These are phyloP conservation scores for Pteria penguin DNA, from an alignment of 2,888 invertebrate species.

Conservation along the genomic window DNA sequence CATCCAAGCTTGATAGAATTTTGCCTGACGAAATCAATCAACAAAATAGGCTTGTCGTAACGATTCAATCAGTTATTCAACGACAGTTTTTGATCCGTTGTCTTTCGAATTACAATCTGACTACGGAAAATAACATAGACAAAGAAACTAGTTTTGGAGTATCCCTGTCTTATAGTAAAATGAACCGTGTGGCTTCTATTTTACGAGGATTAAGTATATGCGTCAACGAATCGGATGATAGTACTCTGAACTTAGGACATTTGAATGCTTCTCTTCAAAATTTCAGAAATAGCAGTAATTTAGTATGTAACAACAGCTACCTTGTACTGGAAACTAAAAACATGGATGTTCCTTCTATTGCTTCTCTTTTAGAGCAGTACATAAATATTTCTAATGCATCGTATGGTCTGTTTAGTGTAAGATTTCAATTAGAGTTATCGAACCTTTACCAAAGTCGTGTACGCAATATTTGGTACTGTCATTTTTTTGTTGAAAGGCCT, in stretches of 20 bases:
- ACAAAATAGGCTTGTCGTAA: neutral
- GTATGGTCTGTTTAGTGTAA: neutral
- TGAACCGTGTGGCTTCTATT: neutral
- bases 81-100: neutral
- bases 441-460: neutral
- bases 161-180: too few relatives aligned
- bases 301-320: neutral
- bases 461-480: neutral
- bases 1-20: neutral
- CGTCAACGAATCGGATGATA: neutral
- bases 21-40: neutral
- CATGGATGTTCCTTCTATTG: neutral
- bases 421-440: neutral
- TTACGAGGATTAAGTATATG: neutral
- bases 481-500: neutral
- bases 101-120: neutral
- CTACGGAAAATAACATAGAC: neutral
- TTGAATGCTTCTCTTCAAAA: neutral
- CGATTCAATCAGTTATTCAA: neutral
- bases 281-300: neutral
- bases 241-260: too few relatives aligned
- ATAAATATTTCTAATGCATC: neutral
- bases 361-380: neutral
- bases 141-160: too few relatives aligned
- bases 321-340: neutral